Evolutionary conservation across 1,140 invertebrate genomes (phyloP).

Genomic region (Whitmania pigra): DNA sequence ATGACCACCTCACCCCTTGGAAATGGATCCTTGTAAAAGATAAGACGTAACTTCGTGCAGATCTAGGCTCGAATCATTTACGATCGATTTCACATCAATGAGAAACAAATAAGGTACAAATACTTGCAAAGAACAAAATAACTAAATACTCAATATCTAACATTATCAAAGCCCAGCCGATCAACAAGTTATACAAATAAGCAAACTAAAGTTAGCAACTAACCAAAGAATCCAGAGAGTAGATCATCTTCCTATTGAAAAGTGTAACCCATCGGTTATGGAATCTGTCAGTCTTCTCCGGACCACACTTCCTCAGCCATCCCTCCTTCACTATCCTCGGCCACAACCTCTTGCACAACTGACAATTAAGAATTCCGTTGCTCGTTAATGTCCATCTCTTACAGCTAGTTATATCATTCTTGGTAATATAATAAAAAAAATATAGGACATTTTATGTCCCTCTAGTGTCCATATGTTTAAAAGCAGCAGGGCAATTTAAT

Average conservation of each 20-base stretch:
- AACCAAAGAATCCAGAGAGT: constrained; percentile 68
- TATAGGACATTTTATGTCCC: no score
- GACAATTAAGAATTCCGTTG: neutral
- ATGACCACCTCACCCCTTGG: constrained; percentile 81
- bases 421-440: no score
- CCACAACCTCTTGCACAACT: constrained; percentile 57
- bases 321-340: constrained; percentile 70
- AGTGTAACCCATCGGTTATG: constrained; percentile 73
- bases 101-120: no score
- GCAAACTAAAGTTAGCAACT: constrained; percentile 25
- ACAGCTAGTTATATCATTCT: no score
- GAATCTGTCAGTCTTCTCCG: constrained; percentile 62
- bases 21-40: constrained; percentile 54
- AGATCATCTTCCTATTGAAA: constrained; percentile 76
- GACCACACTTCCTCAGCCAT: constrained; percentile 74
- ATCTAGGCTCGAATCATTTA: no score
- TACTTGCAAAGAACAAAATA: neutral
- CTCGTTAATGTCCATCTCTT: no score
- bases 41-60: neutral
- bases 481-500: neutral
- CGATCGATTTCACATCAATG: no score
- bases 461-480: neutral
- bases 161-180: no score
- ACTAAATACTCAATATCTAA: neutral
- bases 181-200: neutral